Evolutionary conservation across 2,888 invertebrate species (phyloP), one percentile per base, ranked within the genome.

Genomic region (Phyllotreta cruciferae): DNA sequence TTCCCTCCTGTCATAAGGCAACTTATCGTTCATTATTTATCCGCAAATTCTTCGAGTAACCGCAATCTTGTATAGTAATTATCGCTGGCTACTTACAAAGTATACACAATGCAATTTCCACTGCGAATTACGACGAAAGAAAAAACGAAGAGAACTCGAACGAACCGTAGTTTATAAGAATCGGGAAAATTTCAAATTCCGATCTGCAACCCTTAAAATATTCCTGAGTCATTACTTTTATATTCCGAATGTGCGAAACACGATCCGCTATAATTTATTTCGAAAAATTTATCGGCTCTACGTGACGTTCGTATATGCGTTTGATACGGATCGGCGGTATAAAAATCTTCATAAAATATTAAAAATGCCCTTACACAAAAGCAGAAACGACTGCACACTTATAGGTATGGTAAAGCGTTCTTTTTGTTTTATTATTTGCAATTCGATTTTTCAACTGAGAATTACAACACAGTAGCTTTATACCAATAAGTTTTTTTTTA

Each of bases 341-440:
- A 63, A 68, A 24, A 68, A 68, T 66, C 61, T 64, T 64, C 66
- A 68, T 68, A 62, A 64, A 68, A 66, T 68, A 68, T 68, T 68
- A 63, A 68, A 64, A 64, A 63, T 64, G 52, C 54, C 56, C 41
- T 56, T 24, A 62, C 52, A 49, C 53, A 50, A 44, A 53, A 52
- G 56, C 56, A 53, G 37, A 9, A 53, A 54, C 37, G 62, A 62
- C 24, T 24, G 24, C 24, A 24, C 24, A 24, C 24, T 24, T 24
- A 24, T 24, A 24, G 24, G 24, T 24, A 24, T 24, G 24, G 2
- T 24, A 24, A 24, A 24, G 1, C 24, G 24, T 24, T 24, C 24
- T 24, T 24, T 24, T 24, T 24, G 24, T 24, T 24, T 24, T 24
- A 24, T 24, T 24, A 4, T 24, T 24, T 24, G 24, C 24, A 24